Conservation (phyloP, 2,888 invertebrate species). For the Apodemia hepburni region DNA sequence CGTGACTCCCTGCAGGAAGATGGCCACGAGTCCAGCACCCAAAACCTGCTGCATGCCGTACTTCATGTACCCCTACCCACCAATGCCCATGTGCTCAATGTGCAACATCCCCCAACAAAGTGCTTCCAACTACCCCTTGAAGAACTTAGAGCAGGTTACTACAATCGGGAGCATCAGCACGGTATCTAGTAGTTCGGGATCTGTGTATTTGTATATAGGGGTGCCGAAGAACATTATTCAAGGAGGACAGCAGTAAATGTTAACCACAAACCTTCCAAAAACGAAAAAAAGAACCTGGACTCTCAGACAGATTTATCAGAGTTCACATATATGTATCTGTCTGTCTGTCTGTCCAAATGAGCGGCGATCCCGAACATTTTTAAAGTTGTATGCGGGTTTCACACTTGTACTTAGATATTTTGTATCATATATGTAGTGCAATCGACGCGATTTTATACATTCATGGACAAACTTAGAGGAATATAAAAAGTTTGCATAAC, state of each 20-base stretch:
- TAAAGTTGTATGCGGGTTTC: no score
- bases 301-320: no score
- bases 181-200: slow-evolving; percentile 29
- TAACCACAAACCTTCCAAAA: not conserved
- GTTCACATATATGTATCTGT: no score
- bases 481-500: no score
- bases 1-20: slow-evolving; percentile 24
- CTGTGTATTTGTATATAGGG: slow-evolving; percentile 48
- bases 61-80: slow-evolving; percentile 18
- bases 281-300: no score
- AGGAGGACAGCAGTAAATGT: not conserved
- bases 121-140: not conserved
- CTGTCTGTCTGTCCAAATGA: no score
- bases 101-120: slow-evolving; percentile 13
- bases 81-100: slow-evolving; percentile 28
- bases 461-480: no score
- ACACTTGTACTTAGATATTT: no score
- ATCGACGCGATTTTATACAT: no score
- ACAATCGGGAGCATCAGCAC: not conserved
- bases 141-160: not conserved
- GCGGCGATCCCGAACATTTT: no score
- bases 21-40: slow-evolving; percentile 9
- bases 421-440: no score
- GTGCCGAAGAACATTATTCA: slow-evolving; percentile 41
- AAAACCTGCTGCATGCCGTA: slow-evolving; percentile 26